A percentile compares a stretch with the other conserved stretches of the same genome.
These are phyloP conservation scores for Actinopyga echinites DNA, from an alignment of 53 echinoderm and acorn worm genomes.

Conservation along the genomic window DNA sequence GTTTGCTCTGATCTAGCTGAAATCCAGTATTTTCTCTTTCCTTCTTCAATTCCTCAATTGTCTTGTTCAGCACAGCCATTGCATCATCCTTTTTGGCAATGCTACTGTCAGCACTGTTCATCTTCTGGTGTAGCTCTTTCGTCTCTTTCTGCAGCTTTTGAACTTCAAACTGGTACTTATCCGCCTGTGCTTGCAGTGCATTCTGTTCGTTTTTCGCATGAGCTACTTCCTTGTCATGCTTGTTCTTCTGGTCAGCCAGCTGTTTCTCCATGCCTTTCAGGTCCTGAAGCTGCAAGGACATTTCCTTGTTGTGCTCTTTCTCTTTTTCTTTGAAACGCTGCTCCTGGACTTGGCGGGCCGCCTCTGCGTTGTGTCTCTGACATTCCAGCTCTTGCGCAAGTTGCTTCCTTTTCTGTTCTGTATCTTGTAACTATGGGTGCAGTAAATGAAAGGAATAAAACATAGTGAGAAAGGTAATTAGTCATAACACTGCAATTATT, in stretches of 20 bases:
- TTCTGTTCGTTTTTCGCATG: slow-evolving; percentile 66
- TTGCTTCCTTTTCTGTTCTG: slow-evolving; percentile 77
- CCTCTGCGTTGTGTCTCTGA: slow-evolving; percentile 94
- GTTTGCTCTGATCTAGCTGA: slow-evolving; percentile 75
- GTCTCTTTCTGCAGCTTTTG: slow-evolving; percentile 69
- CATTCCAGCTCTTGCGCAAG: slow-evolving; percentile 84
- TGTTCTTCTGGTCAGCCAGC: slow-evolving; percentile 68
- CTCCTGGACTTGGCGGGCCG: slow-evolving; percentile 74
- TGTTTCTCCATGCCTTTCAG: slow-evolving; percentile 72
- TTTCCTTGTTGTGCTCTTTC: slow-evolving; percentile 81
- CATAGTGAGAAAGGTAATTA: not conserved
- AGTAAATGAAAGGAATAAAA: not conserved
- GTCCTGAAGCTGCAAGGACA: slow-evolving; percentile 73
- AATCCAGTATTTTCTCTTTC: slow-evolving; percentile 73
- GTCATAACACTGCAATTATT: too few species aligned
- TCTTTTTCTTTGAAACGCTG: slow-evolving; percentile 80
- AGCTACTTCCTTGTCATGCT: slow-evolving; percentile 75
- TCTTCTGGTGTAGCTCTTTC: slow-evolving; percentile 66
- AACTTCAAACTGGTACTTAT: slow-evolving; percentile 63
- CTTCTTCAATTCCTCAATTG: slow-evolving; percentile 63
- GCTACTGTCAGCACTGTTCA: slow-evolving; percentile 51
- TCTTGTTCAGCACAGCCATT: slow-evolving; percentile 68
- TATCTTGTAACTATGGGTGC: slow-evolving; percentile 39
- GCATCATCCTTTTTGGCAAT: slow-evolving; percentile 50
- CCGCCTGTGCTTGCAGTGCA: slow-evolving; percentile 71